Evolutionary conservation across 2,888 invertebrate species (phyloP).

Genomic region (Phasia obesa): DNA sequence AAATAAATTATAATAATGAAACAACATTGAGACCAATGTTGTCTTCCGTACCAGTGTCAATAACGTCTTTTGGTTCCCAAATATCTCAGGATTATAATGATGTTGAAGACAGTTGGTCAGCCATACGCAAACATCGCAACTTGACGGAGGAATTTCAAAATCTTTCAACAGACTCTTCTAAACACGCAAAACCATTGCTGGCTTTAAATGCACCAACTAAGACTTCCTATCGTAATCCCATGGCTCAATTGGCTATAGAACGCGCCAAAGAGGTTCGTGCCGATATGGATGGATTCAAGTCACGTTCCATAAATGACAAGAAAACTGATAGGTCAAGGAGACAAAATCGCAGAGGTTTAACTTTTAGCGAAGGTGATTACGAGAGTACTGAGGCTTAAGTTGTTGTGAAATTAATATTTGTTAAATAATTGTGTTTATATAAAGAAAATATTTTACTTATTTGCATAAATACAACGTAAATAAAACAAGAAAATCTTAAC

Average conservation of each 20-base stretch:
- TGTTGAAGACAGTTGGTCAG: constrained; percentile 83
- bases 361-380: constrained; percentile 26
- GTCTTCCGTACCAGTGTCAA: constrained; percentile 7
- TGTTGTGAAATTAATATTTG: neutral
- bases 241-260: constrained; percentile 67
- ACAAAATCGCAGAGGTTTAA: constrained; percentile 14
- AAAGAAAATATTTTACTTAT: neutral
- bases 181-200: constrained; percentile 18
- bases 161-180: constrained; percentile 22
- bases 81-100: constrained; percentile 73
- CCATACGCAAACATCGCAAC: constrained; percentile 84
- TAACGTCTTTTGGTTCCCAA: constrained; percentile 75
- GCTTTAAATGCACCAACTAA: constrained; percentile 38
- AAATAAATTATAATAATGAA: constrained; percentile 58
- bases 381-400: constrained; percentile 58
- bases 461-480: neutral
- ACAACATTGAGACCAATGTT: constrained; percentile 40
- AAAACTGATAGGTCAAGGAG: constrained; percentile 21
- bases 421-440: constrained; percentile 15
- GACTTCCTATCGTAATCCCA: constrained; percentile 73
- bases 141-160: constrained; percentile 79
- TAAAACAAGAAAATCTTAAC: neutral
- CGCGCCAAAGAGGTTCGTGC: constrained; percentile 55
- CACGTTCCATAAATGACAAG: constrained; percentile 73
- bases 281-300: constrained; percentile 54